Evolutionary conservation across 1,140 invertebrate genomes (phyloP).

Genomic region (Campoletis sonorensis): DNA sequence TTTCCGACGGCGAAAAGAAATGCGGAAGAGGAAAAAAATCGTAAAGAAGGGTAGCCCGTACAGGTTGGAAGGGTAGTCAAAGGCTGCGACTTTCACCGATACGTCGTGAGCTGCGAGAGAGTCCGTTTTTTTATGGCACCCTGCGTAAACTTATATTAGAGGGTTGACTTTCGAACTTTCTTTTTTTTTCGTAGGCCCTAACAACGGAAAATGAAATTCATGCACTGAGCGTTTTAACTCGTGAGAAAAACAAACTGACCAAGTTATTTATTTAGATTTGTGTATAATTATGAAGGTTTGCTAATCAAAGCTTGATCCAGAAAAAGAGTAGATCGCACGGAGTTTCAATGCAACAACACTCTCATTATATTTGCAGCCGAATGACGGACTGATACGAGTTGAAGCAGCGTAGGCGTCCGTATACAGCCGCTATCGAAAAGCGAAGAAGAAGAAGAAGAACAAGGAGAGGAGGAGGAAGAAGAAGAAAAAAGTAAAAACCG

Average conservation of each 20-base stretch:
- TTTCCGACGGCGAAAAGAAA: conserved; percentile 54
- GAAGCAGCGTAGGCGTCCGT: conserved; percentile 5
- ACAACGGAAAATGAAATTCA: background rate
- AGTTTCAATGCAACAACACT: background rate
- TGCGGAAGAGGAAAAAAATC: conserved; percentile 41
- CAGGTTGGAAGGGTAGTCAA: conserved; percentile 48
- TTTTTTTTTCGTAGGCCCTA: background rate
- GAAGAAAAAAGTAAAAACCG: background rate
- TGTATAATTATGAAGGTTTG: background rate
- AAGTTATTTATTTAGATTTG: too few species aligned
- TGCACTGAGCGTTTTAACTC: too few species aligned
- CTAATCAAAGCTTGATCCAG: background rate
- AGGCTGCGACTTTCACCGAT: conserved; percentile 58
- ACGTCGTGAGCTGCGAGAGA: conserved; percentile 54
- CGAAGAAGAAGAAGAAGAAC: background rate
- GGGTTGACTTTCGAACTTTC: conserved; percentile 24
- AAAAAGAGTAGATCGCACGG: background rate
- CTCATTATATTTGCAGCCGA: background rate
- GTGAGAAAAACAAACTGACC: too few species aligned
- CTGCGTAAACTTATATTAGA: conserved; percentile 1
- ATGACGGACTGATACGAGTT: background rate
- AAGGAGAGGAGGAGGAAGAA: background rate
- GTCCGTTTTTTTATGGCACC: conserved; percentile 67
- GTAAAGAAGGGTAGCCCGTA: conserved; percentile 39
- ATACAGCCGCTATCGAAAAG: background rate